Evolutionary conservation across 2,797 vertebrate species (phyloP).

Genomic region (Linurgus olivaceus): DNA sequence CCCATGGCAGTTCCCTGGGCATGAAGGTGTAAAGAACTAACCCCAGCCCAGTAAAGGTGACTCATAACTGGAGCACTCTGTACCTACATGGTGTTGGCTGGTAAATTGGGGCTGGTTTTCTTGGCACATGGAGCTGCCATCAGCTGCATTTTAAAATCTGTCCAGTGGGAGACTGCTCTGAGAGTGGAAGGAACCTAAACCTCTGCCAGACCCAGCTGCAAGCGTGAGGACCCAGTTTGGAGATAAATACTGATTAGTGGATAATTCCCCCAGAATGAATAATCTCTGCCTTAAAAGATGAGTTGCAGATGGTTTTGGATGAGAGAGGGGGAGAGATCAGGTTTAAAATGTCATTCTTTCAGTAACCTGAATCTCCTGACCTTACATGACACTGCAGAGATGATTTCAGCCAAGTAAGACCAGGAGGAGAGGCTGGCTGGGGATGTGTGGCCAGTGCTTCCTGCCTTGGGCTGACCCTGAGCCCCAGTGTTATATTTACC

Average conservation of each 20-base stretch:
- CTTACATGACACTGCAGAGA: not conserved
- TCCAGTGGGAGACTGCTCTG: not conserved
- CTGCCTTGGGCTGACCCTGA: not conserved
- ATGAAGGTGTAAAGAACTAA: not conserved
- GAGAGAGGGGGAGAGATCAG: not conserved
- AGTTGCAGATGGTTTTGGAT: conserved; percentile 16
- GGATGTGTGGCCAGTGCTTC: not conserved
- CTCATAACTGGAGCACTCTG: not conserved
- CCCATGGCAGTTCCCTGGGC: not conserved
- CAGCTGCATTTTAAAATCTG: not conserved
- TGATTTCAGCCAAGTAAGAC: not conserved
- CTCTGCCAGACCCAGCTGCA: not conserved
- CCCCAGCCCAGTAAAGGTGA: not conserved
- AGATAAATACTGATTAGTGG: conserved; percentile 11
- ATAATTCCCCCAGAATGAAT: not conserved
- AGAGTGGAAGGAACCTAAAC: not conserved
- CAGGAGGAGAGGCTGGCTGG: not conserved
- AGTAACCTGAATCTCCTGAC: conserved; percentile 30
- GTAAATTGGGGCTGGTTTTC: not conserved
- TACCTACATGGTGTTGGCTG: not conserved
- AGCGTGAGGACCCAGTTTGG: not conserved
- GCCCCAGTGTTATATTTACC: not conserved
- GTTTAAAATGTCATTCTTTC: not conserved
- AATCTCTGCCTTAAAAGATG: conserved; percentile 14
- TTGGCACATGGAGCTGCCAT: not conserved